Conservation (phyloP, 2,797 vertebrate species). For the Vultur gryphus region DNA sequence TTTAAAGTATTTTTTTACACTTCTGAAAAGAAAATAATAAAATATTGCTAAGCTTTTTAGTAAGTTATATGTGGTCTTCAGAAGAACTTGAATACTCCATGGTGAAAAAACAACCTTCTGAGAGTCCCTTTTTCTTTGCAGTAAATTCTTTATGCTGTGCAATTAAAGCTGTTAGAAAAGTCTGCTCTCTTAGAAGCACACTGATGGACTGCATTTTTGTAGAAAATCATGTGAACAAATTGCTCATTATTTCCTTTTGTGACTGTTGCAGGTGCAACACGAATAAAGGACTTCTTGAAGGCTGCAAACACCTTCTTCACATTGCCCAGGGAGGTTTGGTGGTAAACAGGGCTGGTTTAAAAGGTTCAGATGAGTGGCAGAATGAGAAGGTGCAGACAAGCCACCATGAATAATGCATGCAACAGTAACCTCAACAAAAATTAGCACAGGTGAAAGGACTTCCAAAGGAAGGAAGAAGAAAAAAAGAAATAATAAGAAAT, state of each 20-base stretch:
- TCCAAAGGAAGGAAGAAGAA: background rate
- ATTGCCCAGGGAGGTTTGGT: background rate
- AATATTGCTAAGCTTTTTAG: slow-evolving; percentile 65
- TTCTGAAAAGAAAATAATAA: slow-evolving; percentile 76
- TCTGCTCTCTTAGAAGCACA: slow-evolving; percentile 30
- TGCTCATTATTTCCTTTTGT: slow-evolving; percentile 54
- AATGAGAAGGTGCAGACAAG: background rate
- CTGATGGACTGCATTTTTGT: slow-evolving; percentile 11
- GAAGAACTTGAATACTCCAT: slow-evolving; percentile 44
- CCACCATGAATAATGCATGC: background rate
- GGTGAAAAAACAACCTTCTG: slow-evolving; percentile 33
- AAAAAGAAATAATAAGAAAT: fast-evolving
- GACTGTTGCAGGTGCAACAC: slow-evolving; percentile 44
- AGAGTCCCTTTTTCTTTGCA: slow-evolving; percentile 49
- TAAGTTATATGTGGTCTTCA: slow-evolving; percentile 32
- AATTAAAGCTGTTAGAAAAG: slow-evolving; percentile 51
- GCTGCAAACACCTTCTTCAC: slow-evolving; percentile 15
- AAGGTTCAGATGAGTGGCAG: background rate
- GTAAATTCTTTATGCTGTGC: slow-evolving; percentile 39
- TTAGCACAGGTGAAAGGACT: background rate
- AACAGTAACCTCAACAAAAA: background rate
- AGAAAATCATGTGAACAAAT: slow-evolving; percentile 47
- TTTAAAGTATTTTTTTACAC: slow-evolving; percentile 79
- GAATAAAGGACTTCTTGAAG: slow-evolving; percentile 29
- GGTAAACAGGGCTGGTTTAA: background rate